A percentile compares a stretch with the other conserved stretches of the same genome.
Evolutionary conservation across 1,140 invertebrate species (phyloP).

Genomic region (Dryas iulia): DNA sequence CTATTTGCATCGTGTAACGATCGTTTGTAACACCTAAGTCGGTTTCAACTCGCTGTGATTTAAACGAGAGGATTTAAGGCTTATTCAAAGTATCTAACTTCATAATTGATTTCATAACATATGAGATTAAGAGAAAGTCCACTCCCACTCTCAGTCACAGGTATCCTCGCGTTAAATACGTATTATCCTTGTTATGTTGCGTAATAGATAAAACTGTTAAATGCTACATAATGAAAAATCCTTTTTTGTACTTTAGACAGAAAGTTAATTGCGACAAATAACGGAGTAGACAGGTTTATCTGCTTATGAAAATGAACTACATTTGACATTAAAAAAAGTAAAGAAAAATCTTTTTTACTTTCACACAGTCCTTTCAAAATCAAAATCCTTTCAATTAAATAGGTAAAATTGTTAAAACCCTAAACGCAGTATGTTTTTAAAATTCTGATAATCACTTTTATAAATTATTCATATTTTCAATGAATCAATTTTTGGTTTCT

Average conservation of each 20-base stretch:
- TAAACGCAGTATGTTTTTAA: too few relatives aligned
- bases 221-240: neutral
- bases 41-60: conserved; percentile 7
- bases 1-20: conserved; percentile 33
- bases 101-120: conserved; percentile 6
- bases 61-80: neutral
- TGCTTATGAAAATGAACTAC: too few relatives aligned
- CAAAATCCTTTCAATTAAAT: too few relatives aligned
- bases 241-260: neutral
- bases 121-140: neutral
- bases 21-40: conserved; percentile 19
- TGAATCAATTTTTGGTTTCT: too few relatives aligned
- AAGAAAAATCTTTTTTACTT: too few relatives aligned
- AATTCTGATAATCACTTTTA: too few relatives aligned
- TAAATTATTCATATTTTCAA: too few relatives aligned
- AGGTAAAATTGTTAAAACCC: too few relatives aligned
- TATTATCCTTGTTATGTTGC: neutral
- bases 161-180: neutral
- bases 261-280: too few relatives aligned
- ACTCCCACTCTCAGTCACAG: neutral
- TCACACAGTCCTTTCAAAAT: too few relatives aligned
- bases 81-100: neutral
- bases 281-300: too few relatives aligned
- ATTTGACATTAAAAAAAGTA: too few relatives aligned
- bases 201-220: neutral